phyloP scores from a whole-genome alignment of 2,888 invertebrate species.

The Drosophila pseudotakahashii region DNA sequence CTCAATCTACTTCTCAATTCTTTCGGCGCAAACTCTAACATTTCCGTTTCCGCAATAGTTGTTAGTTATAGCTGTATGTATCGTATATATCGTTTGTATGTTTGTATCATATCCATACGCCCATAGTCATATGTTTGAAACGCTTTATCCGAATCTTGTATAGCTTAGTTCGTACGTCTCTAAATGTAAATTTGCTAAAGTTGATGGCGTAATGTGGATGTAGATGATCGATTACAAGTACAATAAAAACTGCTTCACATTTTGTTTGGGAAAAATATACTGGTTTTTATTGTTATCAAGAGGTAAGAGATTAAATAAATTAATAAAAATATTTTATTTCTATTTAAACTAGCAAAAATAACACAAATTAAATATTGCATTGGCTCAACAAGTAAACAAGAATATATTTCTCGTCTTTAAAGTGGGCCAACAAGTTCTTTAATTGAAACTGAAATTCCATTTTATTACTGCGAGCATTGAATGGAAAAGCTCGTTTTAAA shows the following conservation, averaged over 20 bases:
- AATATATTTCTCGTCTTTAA: background rate
- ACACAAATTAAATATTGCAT: no score
- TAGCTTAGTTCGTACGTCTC: conserved; percentile 57
- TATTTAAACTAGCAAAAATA: background rate
- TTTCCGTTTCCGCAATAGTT: conserved; percentile 50
- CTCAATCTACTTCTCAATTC: background rate
- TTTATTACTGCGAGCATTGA: conserved; percentile 12
- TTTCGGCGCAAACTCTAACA: conserved; percentile 14
- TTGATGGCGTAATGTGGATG: conserved; percentile 25
- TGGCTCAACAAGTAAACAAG: background rate
- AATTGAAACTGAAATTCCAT: background rate
- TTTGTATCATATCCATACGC: conserved; percentile 41
- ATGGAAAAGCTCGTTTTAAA: conserved; percentile 10
- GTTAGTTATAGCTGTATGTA: conserved; percentile 58
- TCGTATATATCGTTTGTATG: conserved; percentile 46
- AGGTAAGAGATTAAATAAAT: background rate
- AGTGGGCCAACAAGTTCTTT: background rate
- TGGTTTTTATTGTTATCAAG: no score
- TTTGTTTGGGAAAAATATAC: conserved; percentile 61
- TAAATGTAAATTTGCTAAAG: conserved; percentile 45
- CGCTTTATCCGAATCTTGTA: conserved; percentile 66
- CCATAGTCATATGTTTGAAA: conserved; percentile 64
- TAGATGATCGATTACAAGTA: conserved; percentile 47
- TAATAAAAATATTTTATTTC: background rate
- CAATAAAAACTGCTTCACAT: conserved; percentile 70